Percentiles rank a stretch among this genome's conserved stretches.
phyloP scores from a whole-genome alignment of 2,888 invertebrate species.

The Aquatica leii region DNA sequence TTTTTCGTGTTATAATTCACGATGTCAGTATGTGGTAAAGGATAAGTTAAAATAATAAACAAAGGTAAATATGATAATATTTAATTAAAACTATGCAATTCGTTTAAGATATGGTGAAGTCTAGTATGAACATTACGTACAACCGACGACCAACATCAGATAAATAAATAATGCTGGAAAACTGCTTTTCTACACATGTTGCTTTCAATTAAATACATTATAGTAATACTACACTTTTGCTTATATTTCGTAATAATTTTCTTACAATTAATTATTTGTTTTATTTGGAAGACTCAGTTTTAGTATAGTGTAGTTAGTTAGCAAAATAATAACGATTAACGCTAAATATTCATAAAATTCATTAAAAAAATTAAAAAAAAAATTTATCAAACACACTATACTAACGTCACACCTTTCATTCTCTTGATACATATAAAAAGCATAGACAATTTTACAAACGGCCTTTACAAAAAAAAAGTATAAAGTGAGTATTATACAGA shows the following conservation, averaged over 20 bases:
- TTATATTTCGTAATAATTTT: slow-evolving; percentile 46
- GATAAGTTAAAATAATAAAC: slow-evolving; percentile 37
- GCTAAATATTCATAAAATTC: slow-evolving; percentile 34
- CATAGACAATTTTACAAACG: slow-evolving; percentile 13
- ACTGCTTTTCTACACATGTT: slow-evolving; percentile 54
- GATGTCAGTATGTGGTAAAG: not conserved
- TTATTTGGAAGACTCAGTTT: slow-evolving; percentile 63
- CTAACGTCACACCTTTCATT: slow-evolving; percentile 46
- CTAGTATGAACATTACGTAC: slow-evolving; percentile 58
- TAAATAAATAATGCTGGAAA: slow-evolving; percentile 56
- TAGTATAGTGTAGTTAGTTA: slow-evolving; percentile 54
- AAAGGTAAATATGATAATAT: slow-evolving; percentile 48
- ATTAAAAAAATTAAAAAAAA: slow-evolving; percentile 45
- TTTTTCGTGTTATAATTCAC: no score
- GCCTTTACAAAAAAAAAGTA: not conserved
- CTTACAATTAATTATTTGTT: slow-evolving; percentile 63
- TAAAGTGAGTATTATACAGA: not conserved
- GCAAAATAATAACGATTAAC: slow-evolving; percentile 43
- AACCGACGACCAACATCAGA: slow-evolving; percentile 59
- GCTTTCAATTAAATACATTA: slow-evolving; percentile 52
- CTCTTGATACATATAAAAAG: slow-evolving; percentile 18
- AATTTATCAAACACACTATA: slow-evolving; percentile 54
- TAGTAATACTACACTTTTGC: slow-evolving; percentile 44
- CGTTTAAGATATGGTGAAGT: slow-evolving; percentile 57
- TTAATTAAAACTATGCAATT: slow-evolving; percentile 60